Evolutionary conservation across 2,888 invertebrate genomes (phyloP).

Genomic region (Rhamphomyia laevipes): DNA sequence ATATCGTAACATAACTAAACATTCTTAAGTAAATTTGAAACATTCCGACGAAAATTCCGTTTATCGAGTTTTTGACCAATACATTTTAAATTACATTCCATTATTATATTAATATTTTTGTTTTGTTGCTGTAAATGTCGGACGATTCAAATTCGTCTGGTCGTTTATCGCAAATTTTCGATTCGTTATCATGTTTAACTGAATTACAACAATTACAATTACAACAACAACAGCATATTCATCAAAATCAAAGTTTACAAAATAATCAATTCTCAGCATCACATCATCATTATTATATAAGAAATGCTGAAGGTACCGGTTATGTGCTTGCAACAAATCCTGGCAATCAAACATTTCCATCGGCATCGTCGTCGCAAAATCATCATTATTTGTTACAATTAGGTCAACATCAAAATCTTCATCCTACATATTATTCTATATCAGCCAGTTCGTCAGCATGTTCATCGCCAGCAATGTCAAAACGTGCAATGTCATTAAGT

Average conservation of each 20-base stretch:
- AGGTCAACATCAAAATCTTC: slow-evolving; percentile 11
- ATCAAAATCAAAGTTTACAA: slow-evolving; percentile 2
- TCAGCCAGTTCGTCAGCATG: slow-evolving; percentile 25
- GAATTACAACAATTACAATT: slow-evolving; percentile 43
- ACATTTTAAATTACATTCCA: no score
- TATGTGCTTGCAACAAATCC: slow-evolving; percentile 12
- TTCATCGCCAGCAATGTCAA: slow-evolving; percentile 30
- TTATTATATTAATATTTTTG: slow-evolving; percentile 7
- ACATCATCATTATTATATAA: slow-evolving; percentile 21
- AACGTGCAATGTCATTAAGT: slow-evolving; percentile 32
- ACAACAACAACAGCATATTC: slow-evolving; percentile 9
- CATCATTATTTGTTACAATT: slow-evolving; percentile 18
- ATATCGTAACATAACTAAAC: no score
- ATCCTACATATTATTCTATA: slow-evolving; percentile 16
- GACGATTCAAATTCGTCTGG: slow-evolving; percentile 51
- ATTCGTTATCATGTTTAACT: slow-evolving; percentile 64
- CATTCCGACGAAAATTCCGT: no score
- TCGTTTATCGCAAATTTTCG: slow-evolving; percentile 71
- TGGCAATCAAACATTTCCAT: slow-evolving; percentile 31
- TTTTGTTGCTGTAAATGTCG: slow-evolving; percentile 39
- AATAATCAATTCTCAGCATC: background rate
- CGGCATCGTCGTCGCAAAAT: slow-evolving; percentile 25
- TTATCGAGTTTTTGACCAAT: no score
- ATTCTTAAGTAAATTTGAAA: no score
- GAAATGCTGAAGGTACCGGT: slow-evolving; percentile 23